phyloP scores from a whole-genome alignment of 2,888 invertebrate genomes.

The Geophilus truncorum region DNA sequence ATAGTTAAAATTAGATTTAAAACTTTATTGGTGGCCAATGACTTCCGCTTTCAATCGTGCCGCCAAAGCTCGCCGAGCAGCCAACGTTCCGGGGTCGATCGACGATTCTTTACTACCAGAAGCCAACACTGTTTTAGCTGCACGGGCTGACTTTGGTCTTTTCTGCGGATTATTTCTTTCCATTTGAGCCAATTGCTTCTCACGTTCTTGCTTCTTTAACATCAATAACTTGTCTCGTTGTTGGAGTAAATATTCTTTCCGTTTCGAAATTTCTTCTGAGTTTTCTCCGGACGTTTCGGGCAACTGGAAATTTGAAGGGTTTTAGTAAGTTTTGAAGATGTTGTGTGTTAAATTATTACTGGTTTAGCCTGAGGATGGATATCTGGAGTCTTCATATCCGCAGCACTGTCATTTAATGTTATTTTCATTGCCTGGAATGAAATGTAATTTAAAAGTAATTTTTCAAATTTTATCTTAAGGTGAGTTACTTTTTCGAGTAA shows the following conservation, averaged over 20 bases:
- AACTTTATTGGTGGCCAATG: constrained; percentile 53
- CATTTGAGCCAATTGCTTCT: constrained; percentile 64
- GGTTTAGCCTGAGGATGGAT: neutral
- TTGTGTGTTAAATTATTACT: neutral
- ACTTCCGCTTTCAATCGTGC: constrained; percentile 80
- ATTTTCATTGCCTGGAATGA: neutral
- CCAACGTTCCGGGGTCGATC: constrained; percentile 58
- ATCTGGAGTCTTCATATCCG: neutral
- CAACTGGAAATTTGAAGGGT: neutral
- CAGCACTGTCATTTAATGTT: neutral
- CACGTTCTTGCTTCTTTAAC: constrained; percentile 80
- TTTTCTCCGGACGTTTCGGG: constrained; percentile 33
- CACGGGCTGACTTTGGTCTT: constrained; percentile 68
- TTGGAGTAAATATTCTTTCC: constrained; percentile 78
- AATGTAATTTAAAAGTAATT: neutral
- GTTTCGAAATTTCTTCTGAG: constrained; percentile 63
- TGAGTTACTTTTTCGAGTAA: constrained; percentile 44
- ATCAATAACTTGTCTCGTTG: constrained; percentile 87
- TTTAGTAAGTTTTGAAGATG: neutral
- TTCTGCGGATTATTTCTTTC: constrained; percentile 47
- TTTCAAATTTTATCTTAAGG: neutral
- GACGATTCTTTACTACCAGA: constrained; percentile 40
- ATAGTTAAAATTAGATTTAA: neutral
- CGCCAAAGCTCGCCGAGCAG: constrained; percentile 75
- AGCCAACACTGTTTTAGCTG: constrained; percentile 63